Conservation (phyloP, 2,888 invertebrate genomes). For the Amblyjoppa proteus region DNA sequence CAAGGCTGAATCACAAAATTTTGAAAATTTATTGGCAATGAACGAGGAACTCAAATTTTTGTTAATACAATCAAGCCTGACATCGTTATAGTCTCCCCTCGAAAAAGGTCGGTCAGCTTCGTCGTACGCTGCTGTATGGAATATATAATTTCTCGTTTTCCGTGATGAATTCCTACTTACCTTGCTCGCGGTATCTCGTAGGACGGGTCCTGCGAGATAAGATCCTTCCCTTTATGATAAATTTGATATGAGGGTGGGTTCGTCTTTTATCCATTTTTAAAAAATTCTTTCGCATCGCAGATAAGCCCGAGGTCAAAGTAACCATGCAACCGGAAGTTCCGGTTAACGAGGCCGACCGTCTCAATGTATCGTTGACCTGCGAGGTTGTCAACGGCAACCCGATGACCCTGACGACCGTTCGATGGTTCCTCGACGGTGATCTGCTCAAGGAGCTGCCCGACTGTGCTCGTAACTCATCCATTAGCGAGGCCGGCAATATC, state of each 20-base stretch:
- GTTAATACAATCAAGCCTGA: too few species aligned
- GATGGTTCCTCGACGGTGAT: slow-evolving; percentile 95
- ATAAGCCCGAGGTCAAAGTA: slow-evolving; percentile 92
- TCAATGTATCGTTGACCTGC: slow-evolving; percentile 93
- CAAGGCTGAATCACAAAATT: too few species aligned
- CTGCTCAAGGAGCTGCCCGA: slow-evolving; percentile 94
- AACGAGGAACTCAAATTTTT: too few species aligned
- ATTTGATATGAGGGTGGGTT: background rate
- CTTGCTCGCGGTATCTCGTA: background rate
- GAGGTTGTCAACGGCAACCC: slow-evolving; percentile 94
- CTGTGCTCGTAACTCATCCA: slow-evolving; percentile 87
- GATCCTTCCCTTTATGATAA: background rate
- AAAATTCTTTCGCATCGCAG: slow-evolving; percentile 85
- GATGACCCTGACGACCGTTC: slow-evolving; percentile 89
- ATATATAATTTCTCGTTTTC: slow-evolving; percentile 3
- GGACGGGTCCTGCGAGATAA: background rate
- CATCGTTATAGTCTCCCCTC: background rate
- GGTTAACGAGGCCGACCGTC: slow-evolving; percentile 91
- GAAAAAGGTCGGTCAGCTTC: background rate
- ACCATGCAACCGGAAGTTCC: slow-evolving; percentile 92
- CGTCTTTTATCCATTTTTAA: background rate
- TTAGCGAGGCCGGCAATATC: slow-evolving; percentile 66
- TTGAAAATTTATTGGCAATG: too few species aligned
- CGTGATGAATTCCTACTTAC: background rate
- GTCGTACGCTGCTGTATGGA: background rate